phyloP scores from a whole-genome alignment of 2,888 invertebrate genomes.

The Herminia tarsipennalis region DNA sequence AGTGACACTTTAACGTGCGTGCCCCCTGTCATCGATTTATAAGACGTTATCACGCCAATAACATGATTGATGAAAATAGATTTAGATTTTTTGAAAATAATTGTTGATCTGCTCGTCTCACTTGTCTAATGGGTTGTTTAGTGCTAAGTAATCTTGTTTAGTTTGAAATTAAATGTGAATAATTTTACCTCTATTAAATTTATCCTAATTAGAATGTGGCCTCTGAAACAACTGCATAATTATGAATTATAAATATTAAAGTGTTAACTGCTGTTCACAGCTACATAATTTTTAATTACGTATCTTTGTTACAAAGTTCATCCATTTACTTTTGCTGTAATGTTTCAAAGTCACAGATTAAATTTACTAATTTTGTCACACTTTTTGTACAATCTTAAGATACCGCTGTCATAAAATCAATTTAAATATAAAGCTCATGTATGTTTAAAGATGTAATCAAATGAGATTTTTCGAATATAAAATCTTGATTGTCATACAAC shows the following conservation, averaged over 20 bases:
- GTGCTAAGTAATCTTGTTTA: no score
- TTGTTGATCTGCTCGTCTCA: no score
- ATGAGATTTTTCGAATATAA: slow-evolving; percentile 11
- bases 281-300: slow-evolving; percentile 31
- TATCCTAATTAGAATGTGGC: no score
- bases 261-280: slow-evolving; percentile 22
- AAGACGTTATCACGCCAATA: no score
- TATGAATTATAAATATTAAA: slow-evolving; percentile 9
- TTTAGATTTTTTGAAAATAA: no score
- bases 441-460: slow-evolving; percentile 2
- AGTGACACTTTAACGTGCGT: no score
- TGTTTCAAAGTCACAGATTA: slow-evolving; percentile 21
- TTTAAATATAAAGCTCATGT: not conserved
- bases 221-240: slow-evolving; percentile 1
- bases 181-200: no score
- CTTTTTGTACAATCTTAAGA: slow-evolving; percentile 13
- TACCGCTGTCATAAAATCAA: slow-evolving; percentile 17
- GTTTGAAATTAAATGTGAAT: no score
- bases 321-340: slow-evolving; percentile 24
- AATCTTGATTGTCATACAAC: slow-evolving; percentile 12
- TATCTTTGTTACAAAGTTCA: slow-evolving; percentile 29
- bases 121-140: no score
- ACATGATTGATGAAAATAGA: no score
- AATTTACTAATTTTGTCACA: slow-evolving; percentile 22
- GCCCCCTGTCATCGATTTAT: no score